Conservation (phyloP, 2,797 vertebrate species). For the Melanotaenia pygmaea region DNA sequence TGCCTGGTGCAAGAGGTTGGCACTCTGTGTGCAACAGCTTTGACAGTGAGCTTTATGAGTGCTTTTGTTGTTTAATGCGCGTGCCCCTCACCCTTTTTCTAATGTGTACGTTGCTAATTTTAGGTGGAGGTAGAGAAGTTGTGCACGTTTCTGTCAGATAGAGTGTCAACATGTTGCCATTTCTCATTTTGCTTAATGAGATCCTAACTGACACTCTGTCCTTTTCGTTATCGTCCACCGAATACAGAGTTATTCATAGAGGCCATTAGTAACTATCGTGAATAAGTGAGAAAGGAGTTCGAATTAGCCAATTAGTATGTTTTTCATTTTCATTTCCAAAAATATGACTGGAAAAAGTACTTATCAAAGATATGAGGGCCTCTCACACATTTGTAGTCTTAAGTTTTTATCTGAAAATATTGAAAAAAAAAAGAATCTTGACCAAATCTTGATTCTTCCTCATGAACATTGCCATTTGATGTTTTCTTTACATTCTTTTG, state of each 20-base stretch:
- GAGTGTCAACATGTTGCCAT: constrained; percentile 26
- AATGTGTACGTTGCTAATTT: constrained; percentile 9
- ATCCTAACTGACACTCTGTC: constrained; percentile 29
- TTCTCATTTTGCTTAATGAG: constrained; percentile 39
- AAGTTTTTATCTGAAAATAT: not conserved
- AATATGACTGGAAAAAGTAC: constrained; percentile 14
- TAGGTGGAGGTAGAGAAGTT: constrained; percentile 22
- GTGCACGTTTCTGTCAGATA: constrained; percentile 16
- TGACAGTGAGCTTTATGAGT: constrained; percentile 40
- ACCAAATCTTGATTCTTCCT: not conserved
- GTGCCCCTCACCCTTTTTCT: constrained; percentile 4
- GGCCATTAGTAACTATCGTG: constrained; percentile 23
- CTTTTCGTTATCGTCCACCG: constrained; percentile 28
- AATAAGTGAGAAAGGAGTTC: constrained; percentile 19
- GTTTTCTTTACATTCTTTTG: constrained; percentile 2
- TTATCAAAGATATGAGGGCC: not conserved
- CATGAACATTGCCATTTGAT: not conserved
- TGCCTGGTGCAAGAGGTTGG: constrained; percentile 45
- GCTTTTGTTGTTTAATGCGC: constrained; percentile 47
- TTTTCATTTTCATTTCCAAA: constrained; percentile 16
- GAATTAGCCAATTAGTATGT: constrained; percentile 7
- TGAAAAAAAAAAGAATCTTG: not conserved
- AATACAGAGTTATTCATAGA: constrained; percentile 15
- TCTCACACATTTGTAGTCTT: not conserved
- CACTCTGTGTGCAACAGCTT: constrained; percentile 24